Evolutionary conservation across 1,140 invertebrate species (phyloP).

Genomic region (Orchestia grillus): DNA sequence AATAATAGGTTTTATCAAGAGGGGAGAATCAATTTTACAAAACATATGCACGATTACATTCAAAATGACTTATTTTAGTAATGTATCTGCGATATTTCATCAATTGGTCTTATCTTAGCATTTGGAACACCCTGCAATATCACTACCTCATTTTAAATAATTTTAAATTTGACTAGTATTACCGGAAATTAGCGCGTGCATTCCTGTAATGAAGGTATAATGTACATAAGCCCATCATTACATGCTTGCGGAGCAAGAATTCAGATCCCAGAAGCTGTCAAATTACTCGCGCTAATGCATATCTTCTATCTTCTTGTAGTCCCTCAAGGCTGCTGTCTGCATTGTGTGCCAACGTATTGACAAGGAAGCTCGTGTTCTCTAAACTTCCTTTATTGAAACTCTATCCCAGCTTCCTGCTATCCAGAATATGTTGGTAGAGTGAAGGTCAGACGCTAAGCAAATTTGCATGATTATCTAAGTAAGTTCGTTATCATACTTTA

Average conservation of each 20-base stretch:
- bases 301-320: background rate
- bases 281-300: background rate
- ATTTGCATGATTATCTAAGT: background rate
- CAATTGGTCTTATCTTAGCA: background rate
- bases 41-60: background rate
- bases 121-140: background rate
- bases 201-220: background rate
- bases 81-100: background rate
- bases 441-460: background rate
- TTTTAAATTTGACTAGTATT: background rate
- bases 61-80: background rate
- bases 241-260: background rate
- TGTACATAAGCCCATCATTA: background rate
- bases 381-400: background rate
- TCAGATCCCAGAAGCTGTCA: background rate
- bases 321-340: background rate
- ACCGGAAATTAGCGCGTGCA: background rate
- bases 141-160: background rate
- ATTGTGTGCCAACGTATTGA: background rate
- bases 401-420: background rate
- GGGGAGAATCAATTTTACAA: background rate
- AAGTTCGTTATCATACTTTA: background rate
- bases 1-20: background rate
- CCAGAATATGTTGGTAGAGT: background rate
- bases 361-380: background rate